Evolutionary conservation across 2,888 invertebrate genomes (phyloP).

Genomic region (Cylindroiulus punctatus): DNA sequence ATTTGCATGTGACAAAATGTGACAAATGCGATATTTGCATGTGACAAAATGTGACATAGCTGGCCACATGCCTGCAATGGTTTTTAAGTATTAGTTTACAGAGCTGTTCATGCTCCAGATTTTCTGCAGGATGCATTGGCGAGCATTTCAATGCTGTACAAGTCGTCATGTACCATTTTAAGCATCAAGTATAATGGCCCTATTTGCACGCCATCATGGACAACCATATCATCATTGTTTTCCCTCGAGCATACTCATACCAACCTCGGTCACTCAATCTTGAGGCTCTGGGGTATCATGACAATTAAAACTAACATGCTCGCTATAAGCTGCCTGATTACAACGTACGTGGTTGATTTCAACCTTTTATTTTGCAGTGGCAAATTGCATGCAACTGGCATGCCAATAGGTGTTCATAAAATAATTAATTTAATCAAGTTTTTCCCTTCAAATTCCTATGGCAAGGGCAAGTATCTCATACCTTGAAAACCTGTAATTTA

Average conservation of each 20-base stretch:
- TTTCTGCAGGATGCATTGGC: background rate
- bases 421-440: background rate
- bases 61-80: background rate
- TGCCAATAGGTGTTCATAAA: background rate
- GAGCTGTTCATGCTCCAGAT: background rate
- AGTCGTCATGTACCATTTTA: background rate
- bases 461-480: background rate
- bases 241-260: background rate
- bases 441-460: background rate
- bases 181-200: background rate
- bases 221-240: conserved; percentile 27
- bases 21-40: too few relatives aligned
- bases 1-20: too few relatives aligned
- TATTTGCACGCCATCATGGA: conserved; percentile 35
- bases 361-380: background rate
- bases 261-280: background rate
- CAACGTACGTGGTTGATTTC: background rate
- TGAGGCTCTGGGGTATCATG: conserved; percentile 36
- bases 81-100: background rate
- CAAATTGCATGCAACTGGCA: background rate
- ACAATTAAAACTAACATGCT: conserved; percentile 5
- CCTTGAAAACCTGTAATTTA: conserved; percentile 16
- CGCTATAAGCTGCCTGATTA: background rate
- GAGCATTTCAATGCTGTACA: background rate
- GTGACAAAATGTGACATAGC: too few relatives aligned